phyloP scores from a whole-genome alignment of 2,888 invertebrate species.

The Cylindroiulus punctatus region DNA sequence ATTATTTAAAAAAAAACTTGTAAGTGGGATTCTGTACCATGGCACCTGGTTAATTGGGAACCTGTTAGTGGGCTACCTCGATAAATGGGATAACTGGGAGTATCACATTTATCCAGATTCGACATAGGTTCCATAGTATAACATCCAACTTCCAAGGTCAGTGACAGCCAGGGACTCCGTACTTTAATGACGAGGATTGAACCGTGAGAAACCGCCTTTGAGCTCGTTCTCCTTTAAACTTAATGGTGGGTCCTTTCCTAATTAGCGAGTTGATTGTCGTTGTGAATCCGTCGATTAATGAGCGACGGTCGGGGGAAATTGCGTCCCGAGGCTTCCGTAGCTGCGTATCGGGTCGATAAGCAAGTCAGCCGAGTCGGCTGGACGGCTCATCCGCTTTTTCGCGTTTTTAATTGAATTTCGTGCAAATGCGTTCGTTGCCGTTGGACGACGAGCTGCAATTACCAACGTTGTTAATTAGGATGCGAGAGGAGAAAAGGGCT shows the following conservation, averaged over 20 bases:
- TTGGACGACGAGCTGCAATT: slow-evolving; percentile 21
- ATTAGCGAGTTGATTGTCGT: slow-evolving; percentile 37
- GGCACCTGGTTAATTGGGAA: too few relatives aligned
- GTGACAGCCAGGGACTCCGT: too few relatives aligned
- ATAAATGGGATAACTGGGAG: too few relatives aligned
- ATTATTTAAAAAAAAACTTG: too few relatives aligned
- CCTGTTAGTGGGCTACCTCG: too few relatives aligned
- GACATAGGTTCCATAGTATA: too few relatives aligned
- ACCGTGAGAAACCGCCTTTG: too few relatives aligned
- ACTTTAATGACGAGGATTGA: too few relatives aligned
- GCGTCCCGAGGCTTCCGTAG: slow-evolving; percentile 4
- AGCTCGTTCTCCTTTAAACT: slow-evolving; percentile 1
- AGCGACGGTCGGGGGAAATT: slow-evolving; percentile 10
- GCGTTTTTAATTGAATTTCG: slow-evolving; percentile 28
- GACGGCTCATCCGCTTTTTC: neutral
- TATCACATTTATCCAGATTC: too few relatives aligned
- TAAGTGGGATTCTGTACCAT: too few relatives aligned
- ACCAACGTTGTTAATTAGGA: slow-evolving; percentile 40
- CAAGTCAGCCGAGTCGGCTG: neutral
- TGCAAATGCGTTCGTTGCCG: slow-evolving; percentile 2
- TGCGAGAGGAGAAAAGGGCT: slow-evolving; percentile 40
- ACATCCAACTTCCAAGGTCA: too few relatives aligned
- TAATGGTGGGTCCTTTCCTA: slow-evolving; percentile 2
- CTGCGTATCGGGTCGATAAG: slow-evolving; percentile 30
- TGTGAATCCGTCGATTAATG: slow-evolving; percentile 40